Evolutionary conservation across 2,797 vertebrate species (phyloP).

Genomic region (Selene dorsalis): DNA sequence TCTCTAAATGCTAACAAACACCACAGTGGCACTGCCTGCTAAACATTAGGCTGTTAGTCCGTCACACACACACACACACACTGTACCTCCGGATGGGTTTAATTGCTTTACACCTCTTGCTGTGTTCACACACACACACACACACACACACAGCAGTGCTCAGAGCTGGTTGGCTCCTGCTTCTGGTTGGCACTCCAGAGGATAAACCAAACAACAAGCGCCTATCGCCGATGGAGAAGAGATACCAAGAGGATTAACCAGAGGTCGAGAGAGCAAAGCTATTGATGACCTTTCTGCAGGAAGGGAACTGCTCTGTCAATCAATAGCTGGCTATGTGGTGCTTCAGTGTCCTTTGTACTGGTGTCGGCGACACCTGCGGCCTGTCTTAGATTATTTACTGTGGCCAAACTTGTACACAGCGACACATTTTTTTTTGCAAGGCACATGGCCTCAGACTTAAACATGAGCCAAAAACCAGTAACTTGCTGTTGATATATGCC

Average conservation of each 20-base stretch:
- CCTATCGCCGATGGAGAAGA: background rate
- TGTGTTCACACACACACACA: slow-evolving; percentile 17
- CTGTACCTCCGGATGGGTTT: slow-evolving; percentile 11
- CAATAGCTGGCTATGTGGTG: slow-evolving; percentile 43
- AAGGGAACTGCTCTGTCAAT: slow-evolving; percentile 54
- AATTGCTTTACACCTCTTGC: slow-evolving; percentile 16
- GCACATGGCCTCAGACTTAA: slow-evolving; percentile 49
- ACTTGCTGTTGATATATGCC: slow-evolving; percentile 65
- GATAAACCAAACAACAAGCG: slow-evolving; percentile 25
- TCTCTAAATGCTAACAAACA: slow-evolving; percentile 7
- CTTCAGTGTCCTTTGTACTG: slow-evolving; percentile 20
- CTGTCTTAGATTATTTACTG: slow-evolving; percentile 53
- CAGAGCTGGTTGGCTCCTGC: slow-evolving; percentile 15
- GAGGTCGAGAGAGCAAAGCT: slow-evolving; percentile 47
- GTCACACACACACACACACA: slow-evolving; percentile 21
- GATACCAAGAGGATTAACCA: slow-evolving; percentile 48
- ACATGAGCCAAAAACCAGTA: slow-evolving; percentile 54
- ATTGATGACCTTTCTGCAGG: slow-evolving; percentile 58
- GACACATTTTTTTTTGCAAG: slow-evolving; percentile 52
- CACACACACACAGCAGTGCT: slow-evolving; percentile 8
- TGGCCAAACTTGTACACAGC: slow-evolving; percentile 54
- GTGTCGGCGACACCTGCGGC: slow-evolving; percentile 58
- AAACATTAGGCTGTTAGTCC: slow-evolving; percentile 14
- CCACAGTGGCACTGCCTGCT: slow-evolving; percentile 4
- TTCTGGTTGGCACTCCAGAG: background rate